Evolutionary conservation across 2,888 invertebrate genomes (phyloP), one percentile per base, ranked within the genome.

Genomic region (Ophion obscuratus): DNA sequence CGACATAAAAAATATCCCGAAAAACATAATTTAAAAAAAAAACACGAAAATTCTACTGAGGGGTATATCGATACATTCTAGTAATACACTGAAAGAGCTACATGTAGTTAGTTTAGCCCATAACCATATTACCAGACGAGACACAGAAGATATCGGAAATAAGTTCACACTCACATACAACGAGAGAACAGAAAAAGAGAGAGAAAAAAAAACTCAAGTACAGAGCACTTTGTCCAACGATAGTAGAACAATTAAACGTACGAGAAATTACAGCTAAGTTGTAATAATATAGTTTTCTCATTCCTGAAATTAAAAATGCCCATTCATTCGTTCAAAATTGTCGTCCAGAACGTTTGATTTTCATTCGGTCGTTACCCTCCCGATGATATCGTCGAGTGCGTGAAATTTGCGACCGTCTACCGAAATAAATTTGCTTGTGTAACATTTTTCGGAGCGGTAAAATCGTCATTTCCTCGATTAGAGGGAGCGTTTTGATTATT

Each of bases 71-170:
- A 61, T 70, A 59, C n/a, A 36, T 47, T 64, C 81, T 67, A 79
- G 71, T 66, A 47, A 61, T 73, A 85, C 70, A 83, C 77, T 68
- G 68, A 17, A 79, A 70, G 78, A 85, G 78, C 75, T 70, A 85
- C 80, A 83, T 87, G 83, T 81, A 83, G 85, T 85, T 85, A 85
- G 83, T 87, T 80, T 85, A 85, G 75, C 86, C 86, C 86, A 86
- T 86, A 86, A 86, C 86, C 86, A 84, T 84, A 86, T 83, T 86
- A 86, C 84, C 86, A 86, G 84, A 86, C 81, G 77, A 86, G 86
- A 86, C 83, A 86, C 81, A 83, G 75, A 84, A 85, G 75, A 79
- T 81, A 78, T 75, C 75, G 74, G 75, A 81, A 81, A 78, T 86
- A 84, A 86, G 75, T 84, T 66, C 81, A 86, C 86, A 84, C 86